phyloP scores from a whole-genome alignment of 2,888 invertebrate genomes.

The Beris morrisii region DNA sequence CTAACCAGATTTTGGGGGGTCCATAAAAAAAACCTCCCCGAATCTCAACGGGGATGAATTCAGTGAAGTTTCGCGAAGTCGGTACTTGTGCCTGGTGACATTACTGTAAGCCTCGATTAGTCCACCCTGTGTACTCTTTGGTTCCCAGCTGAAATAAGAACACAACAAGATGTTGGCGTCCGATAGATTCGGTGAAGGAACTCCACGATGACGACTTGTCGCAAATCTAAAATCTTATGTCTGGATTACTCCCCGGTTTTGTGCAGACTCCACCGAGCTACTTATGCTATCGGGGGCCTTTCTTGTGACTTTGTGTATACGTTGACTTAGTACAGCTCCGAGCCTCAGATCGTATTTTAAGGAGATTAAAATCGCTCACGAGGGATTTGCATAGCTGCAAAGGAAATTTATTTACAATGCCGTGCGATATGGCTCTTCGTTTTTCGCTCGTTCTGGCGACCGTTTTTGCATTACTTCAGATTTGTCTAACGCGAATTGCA shows the following conservation, averaged over 20 bases:
- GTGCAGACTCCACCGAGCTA: conserved; percentile 9
- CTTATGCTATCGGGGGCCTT: conserved; percentile 29
- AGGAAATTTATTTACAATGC: conserved; percentile 24
- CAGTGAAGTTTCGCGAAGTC: conserved; percentile 19
- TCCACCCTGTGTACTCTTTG: conserved; percentile 1
- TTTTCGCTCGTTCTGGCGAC: no score
- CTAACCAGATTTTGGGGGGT: neutral
- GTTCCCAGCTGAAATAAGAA: neutral
- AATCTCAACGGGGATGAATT: conserved; percentile 11
- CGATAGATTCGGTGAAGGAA: conserved; percentile 17
- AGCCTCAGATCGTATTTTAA: conserved; percentile 28
- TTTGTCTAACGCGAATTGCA: no score
- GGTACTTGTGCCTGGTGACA: conserved; percentile 13
- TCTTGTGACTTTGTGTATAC: conserved; percentile 17
- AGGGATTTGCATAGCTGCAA: conserved; percentile 25
- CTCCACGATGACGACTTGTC: conserved; percentile 29
- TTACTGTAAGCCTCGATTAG: conserved; percentile 18
- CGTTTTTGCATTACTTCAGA: no score
- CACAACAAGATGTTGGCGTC: conserved; percentile 3
- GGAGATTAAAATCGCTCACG: conserved; percentile 30
- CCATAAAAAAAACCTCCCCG: conserved; percentile 18
- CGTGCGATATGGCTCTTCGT: neutral
- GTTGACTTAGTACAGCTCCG: conserved; percentile 27
- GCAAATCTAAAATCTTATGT: conserved; percentile 30
- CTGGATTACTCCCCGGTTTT: conserved; percentile 13